Evolutionary conservation across 2,888 invertebrate species (phyloP).

Genomic region (Uloborus plumipes): DNA sequence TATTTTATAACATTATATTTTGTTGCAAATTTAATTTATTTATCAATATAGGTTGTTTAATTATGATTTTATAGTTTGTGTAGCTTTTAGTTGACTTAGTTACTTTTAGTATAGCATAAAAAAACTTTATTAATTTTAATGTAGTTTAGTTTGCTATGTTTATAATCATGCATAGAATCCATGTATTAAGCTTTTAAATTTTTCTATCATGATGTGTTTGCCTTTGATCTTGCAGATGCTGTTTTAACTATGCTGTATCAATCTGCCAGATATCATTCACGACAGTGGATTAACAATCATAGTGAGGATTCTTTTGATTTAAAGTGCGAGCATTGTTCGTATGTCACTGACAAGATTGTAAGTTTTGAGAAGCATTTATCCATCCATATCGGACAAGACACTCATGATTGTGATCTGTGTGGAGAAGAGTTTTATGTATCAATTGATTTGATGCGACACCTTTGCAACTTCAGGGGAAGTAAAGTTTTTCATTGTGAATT

Average conservation of each 20-base stretch:
- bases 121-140: neutral
- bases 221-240: conserved; percentile 12
- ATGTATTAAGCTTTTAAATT: neutral
- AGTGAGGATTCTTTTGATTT: neutral
- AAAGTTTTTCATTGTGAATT: conserved; percentile 41
- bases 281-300: neutral
- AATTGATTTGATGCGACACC: conserved; percentile 21
- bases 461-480: conserved; percentile 19
- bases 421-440: conserved; percentile 44
- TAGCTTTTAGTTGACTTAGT: neutral
- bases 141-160: conserved; percentile 1
- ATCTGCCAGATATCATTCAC: conserved; percentile 8
- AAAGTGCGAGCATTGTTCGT: conserved; percentile 43
- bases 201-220: neutral
- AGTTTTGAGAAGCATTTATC: conserved; percentile 51
- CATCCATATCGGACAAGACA: conserved; percentile 29
- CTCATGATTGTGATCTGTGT: conserved; percentile 33
- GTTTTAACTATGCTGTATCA: neutral
- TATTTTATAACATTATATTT: no score
- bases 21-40: no score
- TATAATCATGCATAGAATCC: neutral
- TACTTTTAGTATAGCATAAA: neutral
- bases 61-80: no score
- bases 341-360: conserved; percentile 35
- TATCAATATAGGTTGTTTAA: no score